Percentiles rank a stretch among this genome's conserved stretches.
phyloP scores from a whole-genome alignment of 2,797 vertebrate genomes.

The Chrysocyon brachyurus region DNA sequence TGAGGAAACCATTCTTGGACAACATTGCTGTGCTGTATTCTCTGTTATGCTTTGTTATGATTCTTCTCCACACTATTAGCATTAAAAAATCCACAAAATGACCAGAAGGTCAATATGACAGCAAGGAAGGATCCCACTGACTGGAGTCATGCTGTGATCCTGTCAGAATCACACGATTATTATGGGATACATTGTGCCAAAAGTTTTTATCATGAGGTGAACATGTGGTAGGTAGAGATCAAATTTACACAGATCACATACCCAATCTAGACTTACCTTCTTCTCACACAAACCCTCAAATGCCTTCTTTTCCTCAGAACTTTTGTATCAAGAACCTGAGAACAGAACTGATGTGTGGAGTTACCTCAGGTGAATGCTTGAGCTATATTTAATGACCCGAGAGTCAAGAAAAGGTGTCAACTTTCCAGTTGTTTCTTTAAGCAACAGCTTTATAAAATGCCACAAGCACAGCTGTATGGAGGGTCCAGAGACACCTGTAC shows the following conservation, averaged over 20 bases:
- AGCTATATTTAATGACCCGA: constrained; percentile 53
- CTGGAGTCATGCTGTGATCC: not conserved
- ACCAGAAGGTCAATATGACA: not conserved
- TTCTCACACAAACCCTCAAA: not conserved
- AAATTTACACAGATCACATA: constrained; percentile 47
- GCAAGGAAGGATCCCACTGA: not conserved
- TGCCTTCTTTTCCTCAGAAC: not conserved
- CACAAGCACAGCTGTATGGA: not conserved
- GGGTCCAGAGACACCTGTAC: not conserved
- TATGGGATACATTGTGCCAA: constrained; percentile 14
- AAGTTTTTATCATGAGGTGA: not conserved
- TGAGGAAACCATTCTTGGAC: not conserved
- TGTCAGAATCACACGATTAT: constrained; percentile 54
- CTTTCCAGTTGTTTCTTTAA: constrained; percentile 49
- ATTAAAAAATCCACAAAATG: not conserved
- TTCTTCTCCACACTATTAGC: not conserved
- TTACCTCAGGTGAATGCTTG: constrained; percentile 55
- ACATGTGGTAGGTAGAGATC: not conserved
- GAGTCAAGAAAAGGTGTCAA: not conserved
- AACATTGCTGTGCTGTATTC: not conserved
- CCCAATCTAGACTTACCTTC: not conserved
- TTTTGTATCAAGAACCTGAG: not conserved
- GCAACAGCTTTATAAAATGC: constrained; percentile 49
- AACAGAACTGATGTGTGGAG: not conserved
- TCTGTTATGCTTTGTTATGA: not conserved